These are phyloP conservation scores for Gymnobelideus leadbeateri DNA, from an alignment of 2,113 vertebrate genomes.

Conservation along the genomic window DNA sequence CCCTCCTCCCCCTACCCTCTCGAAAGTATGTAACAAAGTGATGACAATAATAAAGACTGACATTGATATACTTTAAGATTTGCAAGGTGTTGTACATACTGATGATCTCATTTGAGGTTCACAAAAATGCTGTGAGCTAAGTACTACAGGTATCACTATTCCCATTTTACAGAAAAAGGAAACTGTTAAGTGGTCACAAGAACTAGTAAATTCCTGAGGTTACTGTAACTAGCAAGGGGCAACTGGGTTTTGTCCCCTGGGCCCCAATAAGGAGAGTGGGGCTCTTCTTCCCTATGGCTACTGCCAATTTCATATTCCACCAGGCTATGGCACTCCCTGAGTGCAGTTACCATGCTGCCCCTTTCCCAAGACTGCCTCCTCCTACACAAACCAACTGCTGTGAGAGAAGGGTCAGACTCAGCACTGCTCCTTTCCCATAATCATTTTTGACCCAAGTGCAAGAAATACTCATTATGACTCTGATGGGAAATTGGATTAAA, in stretches of 20 bases:
- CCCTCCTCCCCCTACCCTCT: not conserved
- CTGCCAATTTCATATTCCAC: not conserved
- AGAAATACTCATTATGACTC: not conserved
- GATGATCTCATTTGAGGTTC: not conserved
- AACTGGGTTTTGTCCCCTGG: not conserved
- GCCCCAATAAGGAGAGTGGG: not conserved
- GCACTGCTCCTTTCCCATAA: not conserved
- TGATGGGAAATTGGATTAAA: not conserved
- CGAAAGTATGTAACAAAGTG: not conserved
- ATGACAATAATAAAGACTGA: not conserved
- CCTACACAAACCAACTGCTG: not conserved
- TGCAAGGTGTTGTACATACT: not conserved
- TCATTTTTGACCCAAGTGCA: not conserved
- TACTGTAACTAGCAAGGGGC: not conserved
- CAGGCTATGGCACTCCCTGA: not conserved
- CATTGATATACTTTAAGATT: not conserved
- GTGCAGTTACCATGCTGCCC: not conserved
- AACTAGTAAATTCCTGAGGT: not conserved
- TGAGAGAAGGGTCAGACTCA: not conserved
- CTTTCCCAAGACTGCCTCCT: not conserved
- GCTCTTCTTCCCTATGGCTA: not conserved
- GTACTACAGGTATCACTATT: not conserved
- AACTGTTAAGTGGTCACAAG: not conserved
- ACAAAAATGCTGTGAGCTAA: not conserved
- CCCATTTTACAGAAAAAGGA: not conserved